Evolutionary conservation across 2,113 vertebrate species (phyloP).

Genomic region (Pangasianodon hypophthalmus): DNA sequence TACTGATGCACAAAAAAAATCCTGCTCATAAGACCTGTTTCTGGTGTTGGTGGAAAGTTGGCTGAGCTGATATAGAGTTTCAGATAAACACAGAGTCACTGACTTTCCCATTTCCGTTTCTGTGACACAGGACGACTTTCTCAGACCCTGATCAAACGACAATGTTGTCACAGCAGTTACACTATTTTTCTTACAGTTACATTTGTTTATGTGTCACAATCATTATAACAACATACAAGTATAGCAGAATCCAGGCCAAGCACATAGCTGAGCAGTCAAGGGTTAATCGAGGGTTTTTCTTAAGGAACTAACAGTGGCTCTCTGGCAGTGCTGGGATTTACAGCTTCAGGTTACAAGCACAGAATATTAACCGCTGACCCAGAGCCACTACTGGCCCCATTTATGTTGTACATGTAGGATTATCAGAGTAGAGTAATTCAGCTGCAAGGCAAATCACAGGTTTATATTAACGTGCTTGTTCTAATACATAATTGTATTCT

Average conservation of each 20-base stretch:
- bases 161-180: background rate
- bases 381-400: background rate
- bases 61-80: constrained; percentile 54
- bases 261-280: background rate
- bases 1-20: background rate
- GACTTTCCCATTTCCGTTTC: constrained; percentile 44
- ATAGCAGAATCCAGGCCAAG: background rate
- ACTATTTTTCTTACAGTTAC: background rate
- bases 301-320: background rate
- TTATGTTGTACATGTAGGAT: background rate
- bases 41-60: constrained; percentile 61
- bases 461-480: background rate
- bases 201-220: background rate
- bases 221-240: background rate
- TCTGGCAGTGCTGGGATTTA: background rate
- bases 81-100: constrained; percentile 65
- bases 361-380: background rate
- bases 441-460: background rate
- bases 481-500: background rate
- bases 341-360: constrained; percentile 6
- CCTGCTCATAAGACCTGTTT: background rate
- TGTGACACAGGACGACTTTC: background rate
- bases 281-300: background rate
- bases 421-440: background rate
- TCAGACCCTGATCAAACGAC: background rate